Evolutionary conservation across 2,888 invertebrate genomes (phyloP).

Genomic region (Hermaeophaga mercurialis): DNA sequence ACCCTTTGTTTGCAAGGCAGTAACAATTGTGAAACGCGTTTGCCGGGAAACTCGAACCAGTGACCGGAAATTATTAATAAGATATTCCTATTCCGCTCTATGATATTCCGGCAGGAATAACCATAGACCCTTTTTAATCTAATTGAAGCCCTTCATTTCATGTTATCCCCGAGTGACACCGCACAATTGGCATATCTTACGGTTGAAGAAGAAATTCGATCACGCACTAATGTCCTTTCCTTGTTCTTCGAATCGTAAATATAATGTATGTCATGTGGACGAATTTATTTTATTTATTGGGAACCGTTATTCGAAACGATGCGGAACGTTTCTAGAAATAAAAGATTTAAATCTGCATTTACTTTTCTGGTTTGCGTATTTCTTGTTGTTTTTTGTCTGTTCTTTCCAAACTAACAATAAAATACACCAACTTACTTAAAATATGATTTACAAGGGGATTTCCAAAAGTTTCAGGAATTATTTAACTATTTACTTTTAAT

Average conservation of each 20-base stretch:
- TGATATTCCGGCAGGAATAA: conserved; percentile 22
- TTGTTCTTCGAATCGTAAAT: not conserved
- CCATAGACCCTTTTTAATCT: conserved; percentile 24
- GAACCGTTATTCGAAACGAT: no score
- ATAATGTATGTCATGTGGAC: no score
- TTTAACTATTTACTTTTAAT: no score
- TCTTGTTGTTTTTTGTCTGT: no score
- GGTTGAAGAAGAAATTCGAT: conserved; percentile 12
- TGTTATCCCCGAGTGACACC: conserved; percentile 22
- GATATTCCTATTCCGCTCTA: conserved; percentile 24
- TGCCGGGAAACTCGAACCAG: conserved; percentile 17
- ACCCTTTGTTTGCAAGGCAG: conserved; percentile 22
- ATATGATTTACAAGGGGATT: no score
- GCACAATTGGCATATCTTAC: conserved; percentile 15
- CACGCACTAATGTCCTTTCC: conserved; percentile 1
- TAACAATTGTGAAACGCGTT: conserved; percentile 23
- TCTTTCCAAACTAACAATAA: no score
- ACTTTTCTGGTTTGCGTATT: no score
- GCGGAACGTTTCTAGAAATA: no score
- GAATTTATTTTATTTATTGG: not conserved
- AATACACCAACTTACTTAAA: no score
- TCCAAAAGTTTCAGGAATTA: no score
- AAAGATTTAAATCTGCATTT: no score
- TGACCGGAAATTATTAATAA: conserved; percentile 28
- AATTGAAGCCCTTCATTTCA: conserved; percentile 23